Base-by-base conservation (phyloP, 2,797 vertebrate species). In the Botia kubotai region DNA sequence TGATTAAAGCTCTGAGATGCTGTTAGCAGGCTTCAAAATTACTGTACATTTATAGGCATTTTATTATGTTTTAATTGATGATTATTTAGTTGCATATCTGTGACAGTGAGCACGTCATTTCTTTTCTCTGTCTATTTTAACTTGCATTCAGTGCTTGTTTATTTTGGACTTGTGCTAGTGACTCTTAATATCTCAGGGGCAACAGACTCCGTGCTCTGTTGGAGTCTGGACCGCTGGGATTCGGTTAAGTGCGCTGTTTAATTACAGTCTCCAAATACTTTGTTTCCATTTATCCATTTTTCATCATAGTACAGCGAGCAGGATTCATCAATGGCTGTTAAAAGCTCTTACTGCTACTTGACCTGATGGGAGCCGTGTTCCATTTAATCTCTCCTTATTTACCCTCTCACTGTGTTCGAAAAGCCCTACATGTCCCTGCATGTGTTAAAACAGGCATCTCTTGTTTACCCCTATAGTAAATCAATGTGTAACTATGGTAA, bases 181-280 rank as follows among this genome's bases (percentile, higher is more conserved):
- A 29, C 21, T 65, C 29, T 29, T 50, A 26, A 6, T 65, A 36
- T 52, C 46, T 52, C 26, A 36, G 58, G 48, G 21, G 14, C 63
- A 17, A 48, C 63, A 55, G 19, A 29, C 75, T 68, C 57, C 50
- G 60, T 43, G 68, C 58, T 48, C 72, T 63, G 36, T 69, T 72
- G 67, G 73, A 63, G 46, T 53, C 48, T 71, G 29, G 46, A 26
- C 63, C 62, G 82, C 90, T 86, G 65, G 82, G 88, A 84, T 88
- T 92, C 88, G 85, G 86, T 77, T 91, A 62, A 75, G 57, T 7
- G 90, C 89, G 89, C 93, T 93, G 92, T 83, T 80, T 82, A 83
- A 86, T 86, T 86, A 83, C 65, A 69, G 19, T 66, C 75, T 76
- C 19, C 21, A 82, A 86, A 82, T 75, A 82, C 53, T 52, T 57